Evolutionary conservation across 2,113 vertebrate genomes (phyloP).

Genomic region (Malurus cyaneus): DNA sequence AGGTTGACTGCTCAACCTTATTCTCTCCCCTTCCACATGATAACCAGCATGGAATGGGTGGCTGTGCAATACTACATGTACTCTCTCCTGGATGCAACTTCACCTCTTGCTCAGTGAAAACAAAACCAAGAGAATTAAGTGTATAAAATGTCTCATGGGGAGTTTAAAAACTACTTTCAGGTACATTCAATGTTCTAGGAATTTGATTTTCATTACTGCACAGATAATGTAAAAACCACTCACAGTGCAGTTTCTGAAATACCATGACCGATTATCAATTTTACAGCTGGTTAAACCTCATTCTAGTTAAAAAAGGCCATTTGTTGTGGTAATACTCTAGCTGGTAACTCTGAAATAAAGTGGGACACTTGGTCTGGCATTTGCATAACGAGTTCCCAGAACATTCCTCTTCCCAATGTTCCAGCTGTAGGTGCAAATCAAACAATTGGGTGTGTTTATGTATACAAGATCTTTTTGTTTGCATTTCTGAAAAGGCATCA

Average conservation of each 20-base stretch:
- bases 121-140: not conserved
- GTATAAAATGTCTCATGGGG: not conserved
- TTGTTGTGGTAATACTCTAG: conserved; percentile 41
- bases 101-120: not conserved
- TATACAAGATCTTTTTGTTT: not conserved
- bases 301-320: conserved; percentile 41
- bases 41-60: not conserved
- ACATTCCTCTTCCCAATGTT: conserved; percentile 4
- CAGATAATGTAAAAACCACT: conserved; percentile 2
- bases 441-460: not conserved
- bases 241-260: conserved; percentile 42
- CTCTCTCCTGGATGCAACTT: not conserved
- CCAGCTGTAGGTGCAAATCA: conserved; percentile 31
- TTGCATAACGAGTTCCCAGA: conserved; percentile 22
- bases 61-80: not conserved
- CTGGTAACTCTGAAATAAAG: conserved; percentile 37
- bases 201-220: not conserved
- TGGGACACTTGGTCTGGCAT: conserved; percentile 42
- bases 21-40: not conserved
- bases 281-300: conserved; percentile 60
- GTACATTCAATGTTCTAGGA: not conserved
- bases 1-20: not conserved
- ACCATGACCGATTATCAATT: conserved; percentile 43
- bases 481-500: not conserved
- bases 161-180: not conserved